Evolutionary conservation across 2,113 vertebrate genomes (phyloP).

Genomic region (Pedetes capensis): DNA sequence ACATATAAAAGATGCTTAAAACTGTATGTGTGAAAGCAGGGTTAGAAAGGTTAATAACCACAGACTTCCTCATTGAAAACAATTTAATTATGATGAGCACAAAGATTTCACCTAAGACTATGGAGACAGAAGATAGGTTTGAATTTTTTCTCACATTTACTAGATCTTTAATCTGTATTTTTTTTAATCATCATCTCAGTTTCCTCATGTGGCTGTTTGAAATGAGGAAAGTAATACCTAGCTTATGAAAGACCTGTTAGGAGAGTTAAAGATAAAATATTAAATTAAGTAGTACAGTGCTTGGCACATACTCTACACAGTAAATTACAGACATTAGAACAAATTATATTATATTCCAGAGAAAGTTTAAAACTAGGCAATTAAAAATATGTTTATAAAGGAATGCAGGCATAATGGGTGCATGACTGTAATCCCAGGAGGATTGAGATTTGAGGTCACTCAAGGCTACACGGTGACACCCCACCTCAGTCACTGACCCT

Average conservation of each 20-base stretch:
- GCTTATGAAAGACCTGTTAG: neutral
- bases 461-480: too few relatives aligned
- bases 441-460: too few relatives aligned
- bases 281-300: neutral
- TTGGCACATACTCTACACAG: too few relatives aligned
- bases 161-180: neutral
- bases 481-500: too few relatives aligned
- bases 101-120: neutral
- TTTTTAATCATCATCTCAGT: neutral
- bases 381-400: too few relatives aligned
- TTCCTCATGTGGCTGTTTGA: neutral
- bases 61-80: neutral
- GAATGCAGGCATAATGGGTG: too few relatives aligned
- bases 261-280: neutral
- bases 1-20: neutral
- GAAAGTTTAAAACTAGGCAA: too few relatives aligned
- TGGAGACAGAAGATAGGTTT: neutral
- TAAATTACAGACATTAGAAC: too few relatives aligned
- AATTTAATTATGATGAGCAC: neutral
- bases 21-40: neutral
- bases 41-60: neutral
- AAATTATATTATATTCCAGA: too few relatives aligned
- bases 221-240: neutral
- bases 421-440: too few relatives aligned
- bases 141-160: neutral